These are phyloP conservation scores for Lepidocyrtoides sp. DNA, from an alignment of 2,888 invertebrate genomes.

Conservation along the genomic window DNA sequence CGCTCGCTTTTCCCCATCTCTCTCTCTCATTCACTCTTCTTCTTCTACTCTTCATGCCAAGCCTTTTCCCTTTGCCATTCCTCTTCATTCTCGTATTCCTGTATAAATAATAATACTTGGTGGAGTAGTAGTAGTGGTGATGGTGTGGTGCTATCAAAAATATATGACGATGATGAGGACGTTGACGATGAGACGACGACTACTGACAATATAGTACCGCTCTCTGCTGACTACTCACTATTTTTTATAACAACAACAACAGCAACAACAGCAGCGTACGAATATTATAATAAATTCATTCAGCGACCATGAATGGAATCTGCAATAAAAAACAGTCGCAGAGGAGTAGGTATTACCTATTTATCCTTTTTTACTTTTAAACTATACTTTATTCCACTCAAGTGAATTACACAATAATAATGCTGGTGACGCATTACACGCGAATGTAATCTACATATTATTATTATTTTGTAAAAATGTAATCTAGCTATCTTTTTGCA, in stretches of 20 bases:
- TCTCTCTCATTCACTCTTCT: conserved; percentile 47
- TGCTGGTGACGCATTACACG: neutral
- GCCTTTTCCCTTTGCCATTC: conserved; percentile 60
- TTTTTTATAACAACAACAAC: conserved; percentile 38
- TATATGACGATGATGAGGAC: conserved; percentile 38
- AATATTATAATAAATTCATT: neutral
- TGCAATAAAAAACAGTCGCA: conserved; percentile 30
- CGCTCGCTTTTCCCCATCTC: conserved; percentile 82
- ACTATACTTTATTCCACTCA: conserved; percentile 60
- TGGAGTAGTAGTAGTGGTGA: neutral
- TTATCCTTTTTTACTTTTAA: conserved; percentile 53
- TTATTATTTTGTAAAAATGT: neutral
- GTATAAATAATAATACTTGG: conserved; percentile 22
- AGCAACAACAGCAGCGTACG: neutral
- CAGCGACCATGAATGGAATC: conserved; percentile 3
- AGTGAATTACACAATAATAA: conserved; percentile 40
- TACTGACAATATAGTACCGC: conserved; percentile 34
- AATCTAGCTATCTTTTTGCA: conserved; percentile 26
- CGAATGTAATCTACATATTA: neutral
- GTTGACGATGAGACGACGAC: conserved; percentile 67
- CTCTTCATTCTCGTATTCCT: conserved; percentile 34
- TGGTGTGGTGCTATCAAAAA: conserved; percentile 5
- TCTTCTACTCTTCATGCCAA: conserved; percentile 51
- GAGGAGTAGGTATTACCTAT: conserved; percentile 42
- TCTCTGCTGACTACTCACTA: conserved; percentile 72